Evolutionary conservation across 2,888 invertebrate species (phyloP).

Genomic region (Drosophila neutralis): DNA sequence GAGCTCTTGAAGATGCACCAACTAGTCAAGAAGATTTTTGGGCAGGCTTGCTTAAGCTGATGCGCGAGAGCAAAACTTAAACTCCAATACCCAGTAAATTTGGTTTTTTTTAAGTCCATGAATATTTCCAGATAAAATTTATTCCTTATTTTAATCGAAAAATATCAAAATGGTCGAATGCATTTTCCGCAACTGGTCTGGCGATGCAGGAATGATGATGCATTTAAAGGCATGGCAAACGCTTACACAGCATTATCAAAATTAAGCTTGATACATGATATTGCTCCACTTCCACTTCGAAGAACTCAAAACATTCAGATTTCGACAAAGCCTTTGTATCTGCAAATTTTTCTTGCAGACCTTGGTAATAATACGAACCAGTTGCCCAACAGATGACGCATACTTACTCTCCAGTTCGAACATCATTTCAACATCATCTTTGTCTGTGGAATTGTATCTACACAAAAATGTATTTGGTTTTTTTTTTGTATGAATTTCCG

Average conservation of each 20-base stretch:
- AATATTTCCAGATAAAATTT: neutral
- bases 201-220: neutral
- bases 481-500: neutral
- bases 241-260: neutral
- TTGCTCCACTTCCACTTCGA: neutral
- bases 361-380: neutral
- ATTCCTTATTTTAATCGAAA: neutral
- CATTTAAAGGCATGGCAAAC: neutral
- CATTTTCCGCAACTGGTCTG: neutral
- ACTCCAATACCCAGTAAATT: neutral
- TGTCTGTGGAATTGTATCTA: neutral
- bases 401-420: neutral
- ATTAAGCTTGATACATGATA: neutral
- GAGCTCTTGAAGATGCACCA: neutral
- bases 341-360: neutral
- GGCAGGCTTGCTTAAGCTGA: neutral
- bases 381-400: neutral
- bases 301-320: neutral
- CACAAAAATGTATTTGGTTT: neutral
- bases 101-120: neutral
- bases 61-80: neutral
- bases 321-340: slow-evolving; percentile 1
- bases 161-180: neutral
- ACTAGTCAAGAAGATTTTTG: neutral
- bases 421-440: neutral